phyloP scores from a whole-genome alignment of 2,797 vertebrate species.

The Spinibarbus caldwelli region DNA sequence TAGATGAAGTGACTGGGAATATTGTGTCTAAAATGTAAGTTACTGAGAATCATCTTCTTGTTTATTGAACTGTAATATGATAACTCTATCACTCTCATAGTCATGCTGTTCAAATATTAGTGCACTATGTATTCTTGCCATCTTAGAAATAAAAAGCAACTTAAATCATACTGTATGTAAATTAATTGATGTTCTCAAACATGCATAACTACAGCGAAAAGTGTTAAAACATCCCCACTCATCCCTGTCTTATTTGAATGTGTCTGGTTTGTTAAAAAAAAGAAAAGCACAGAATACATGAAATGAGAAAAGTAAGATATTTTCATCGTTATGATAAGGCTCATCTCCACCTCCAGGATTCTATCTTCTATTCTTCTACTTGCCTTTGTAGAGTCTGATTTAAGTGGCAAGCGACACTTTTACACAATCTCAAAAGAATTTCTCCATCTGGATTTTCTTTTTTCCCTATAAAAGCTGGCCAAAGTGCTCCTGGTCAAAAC shows the following conservation, averaged over 20 bases:
- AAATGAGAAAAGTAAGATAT: conserved; percentile 1
- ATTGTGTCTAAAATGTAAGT: not conserved
- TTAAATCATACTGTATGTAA: not conserved
- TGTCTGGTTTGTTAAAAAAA: not conserved
- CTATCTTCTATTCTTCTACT: conserved; percentile 11
- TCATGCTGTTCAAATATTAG: not conserved
- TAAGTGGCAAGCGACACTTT: conserved; percentile 17
- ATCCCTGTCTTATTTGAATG: not conserved
- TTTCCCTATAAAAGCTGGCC: conserved; percentile 13
- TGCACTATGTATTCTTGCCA: not conserved
- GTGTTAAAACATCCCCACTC: not conserved
- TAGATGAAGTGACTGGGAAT: not conserved
- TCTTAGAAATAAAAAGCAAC: not conserved
- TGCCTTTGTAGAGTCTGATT: conserved; percentile 23
- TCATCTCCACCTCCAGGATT: conserved; percentile 25
- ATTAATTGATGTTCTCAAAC: not conserved
- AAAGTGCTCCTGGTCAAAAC: conserved; percentile 44
- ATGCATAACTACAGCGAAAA: not conserved
- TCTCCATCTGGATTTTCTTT: conserved; percentile 44
- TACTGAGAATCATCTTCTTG: not conserved
- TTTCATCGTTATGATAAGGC: conserved; percentile 9
- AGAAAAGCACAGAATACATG: not conserved
- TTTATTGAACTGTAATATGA: not conserved
- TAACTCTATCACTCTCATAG: not conserved
- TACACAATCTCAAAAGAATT: conserved; percentile 38